These are phyloP conservation scores for Ganaspis sp. DNA, from an alignment of 1,140 invertebrate species.

Conservation along the genomic window DNA sequence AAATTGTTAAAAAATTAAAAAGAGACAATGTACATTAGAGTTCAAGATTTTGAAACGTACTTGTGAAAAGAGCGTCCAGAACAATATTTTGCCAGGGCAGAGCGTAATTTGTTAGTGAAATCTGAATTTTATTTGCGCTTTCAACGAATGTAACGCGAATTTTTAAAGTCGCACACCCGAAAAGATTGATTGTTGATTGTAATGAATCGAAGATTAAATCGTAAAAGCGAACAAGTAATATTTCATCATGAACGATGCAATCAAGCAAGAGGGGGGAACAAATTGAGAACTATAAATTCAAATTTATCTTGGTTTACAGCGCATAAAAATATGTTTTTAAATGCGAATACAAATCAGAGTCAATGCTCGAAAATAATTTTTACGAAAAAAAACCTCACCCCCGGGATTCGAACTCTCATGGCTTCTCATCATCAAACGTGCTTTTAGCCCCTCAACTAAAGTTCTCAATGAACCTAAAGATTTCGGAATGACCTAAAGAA, in stretches of 20 bases:
- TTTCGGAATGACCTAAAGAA: no score
- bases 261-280: not conserved
- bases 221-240: constrained; percentile 14
- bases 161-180: not conserved
- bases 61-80: no score
- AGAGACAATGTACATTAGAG: no score
- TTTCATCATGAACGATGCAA: constrained; percentile 9
- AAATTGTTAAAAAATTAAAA: no score
- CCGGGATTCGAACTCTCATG: not conserved
- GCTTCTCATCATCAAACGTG: not conserved
- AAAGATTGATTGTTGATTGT: constrained; percentile 2
- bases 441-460: no score
- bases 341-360: not conserved
- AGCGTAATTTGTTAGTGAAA: not conserved
- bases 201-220: constrained; percentile 14
- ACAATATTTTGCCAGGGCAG: no score
- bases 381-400: not conserved
- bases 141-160: not conserved
- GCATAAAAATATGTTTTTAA: constrained; percentile 7
- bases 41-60: no score
- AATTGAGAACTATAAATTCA: constrained; percentile 11
- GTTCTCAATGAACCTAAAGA: no score
- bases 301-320: constrained; percentile 13
- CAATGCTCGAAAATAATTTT: not conserved
- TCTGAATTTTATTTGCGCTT: not conserved